Conservation (phyloP, 2,113 vertebrate genomes). For the Hassar affinis region DNA sequence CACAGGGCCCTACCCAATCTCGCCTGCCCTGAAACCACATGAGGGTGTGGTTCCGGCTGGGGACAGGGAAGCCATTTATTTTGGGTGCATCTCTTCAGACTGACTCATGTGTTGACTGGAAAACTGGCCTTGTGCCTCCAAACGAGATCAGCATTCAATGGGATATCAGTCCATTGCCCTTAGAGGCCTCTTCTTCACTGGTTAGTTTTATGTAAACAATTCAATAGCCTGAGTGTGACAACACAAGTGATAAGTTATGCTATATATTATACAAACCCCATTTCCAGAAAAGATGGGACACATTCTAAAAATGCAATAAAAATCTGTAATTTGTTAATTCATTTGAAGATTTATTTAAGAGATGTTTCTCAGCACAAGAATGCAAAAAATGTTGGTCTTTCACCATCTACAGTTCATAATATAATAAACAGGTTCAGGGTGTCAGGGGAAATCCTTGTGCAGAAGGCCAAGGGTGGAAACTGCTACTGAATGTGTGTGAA, state of each 20-base stretch:
- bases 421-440: too few species aligned
- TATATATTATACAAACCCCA: background rate
- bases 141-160: conserved; percentile 73
- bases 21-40: conserved; percentile 82
- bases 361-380: too few species aligned
- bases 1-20: conserved; percentile 68
- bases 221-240: conserved; percentile 7
- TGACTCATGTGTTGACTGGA: conserved; percentile 97
- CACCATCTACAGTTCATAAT: too few species aligned
- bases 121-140: conserved; percentile 82
- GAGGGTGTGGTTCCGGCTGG: conserved; percentile 87
- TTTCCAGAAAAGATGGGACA: too few species aligned
- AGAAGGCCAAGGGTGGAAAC: too few species aligned
- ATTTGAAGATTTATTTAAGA: too few species aligned
- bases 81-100: conserved; percentile 86
- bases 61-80: conserved; percentile 98
- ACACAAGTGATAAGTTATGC: background rate
- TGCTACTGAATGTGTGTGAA: too few species aligned
- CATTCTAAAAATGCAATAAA: too few species aligned
- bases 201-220: conserved; percentile 55
- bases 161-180: conserved; percentile 74
- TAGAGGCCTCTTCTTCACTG: conserved; percentile 54
- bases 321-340: too few species aligned
- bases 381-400: too few species aligned
- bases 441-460: too few species aligned